A percentile compares a stretch with the other conserved stretches of the same genome.
Evolutionary conservation across 2,888 invertebrate genomes (phyloP).

Genomic region (Ophion obscuratus): DNA sequence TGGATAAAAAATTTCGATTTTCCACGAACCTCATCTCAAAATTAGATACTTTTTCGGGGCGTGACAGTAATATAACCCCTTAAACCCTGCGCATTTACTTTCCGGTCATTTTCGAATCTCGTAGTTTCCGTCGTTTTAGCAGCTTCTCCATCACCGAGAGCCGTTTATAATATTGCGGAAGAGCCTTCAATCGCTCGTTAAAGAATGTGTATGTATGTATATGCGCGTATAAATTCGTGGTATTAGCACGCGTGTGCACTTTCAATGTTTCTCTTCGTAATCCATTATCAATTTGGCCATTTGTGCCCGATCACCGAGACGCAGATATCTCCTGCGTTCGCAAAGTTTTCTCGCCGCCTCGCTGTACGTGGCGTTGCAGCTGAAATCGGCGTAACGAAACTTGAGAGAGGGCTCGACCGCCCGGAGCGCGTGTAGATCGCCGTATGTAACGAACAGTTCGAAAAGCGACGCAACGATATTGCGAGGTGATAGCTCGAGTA

Average conservation of each 20-base stretch:
- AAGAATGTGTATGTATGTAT: background rate
- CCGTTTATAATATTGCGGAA: too few species aligned
- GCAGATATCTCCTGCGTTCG: slow-evolving; percentile 75
- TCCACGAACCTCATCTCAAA: too few species aligned
- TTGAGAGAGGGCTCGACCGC: slow-evolving; percentile 93
- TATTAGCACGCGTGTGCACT: background rate
- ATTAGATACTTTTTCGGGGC: too few species aligned
- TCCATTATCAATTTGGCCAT: slow-evolving; percentile 87
- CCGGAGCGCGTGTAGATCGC: slow-evolving; percentile 89
- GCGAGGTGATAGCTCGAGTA: slow-evolving; percentile 84
- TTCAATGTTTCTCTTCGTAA: slow-evolving; percentile 72
- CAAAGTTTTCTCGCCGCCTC: slow-evolving; percentile 76
- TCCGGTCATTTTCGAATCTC: too few species aligned
- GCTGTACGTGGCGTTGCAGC: slow-evolving; percentile 79
- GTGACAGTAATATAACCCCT: too few species aligned
- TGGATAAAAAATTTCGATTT: too few species aligned
- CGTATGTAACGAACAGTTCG: slow-evolving; percentile 89
- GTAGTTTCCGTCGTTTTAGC: too few species aligned
- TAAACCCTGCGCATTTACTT: too few species aligned
- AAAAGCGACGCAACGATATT: slow-evolving; percentile 86
- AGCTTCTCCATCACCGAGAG: too few species aligned
- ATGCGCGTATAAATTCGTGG: background rate
- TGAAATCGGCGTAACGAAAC: slow-evolving; percentile 84
- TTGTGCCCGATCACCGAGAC: slow-evolving; percentile 85
- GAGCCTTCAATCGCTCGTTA: too few species aligned